Evolutionary conservation across 1,140 invertebrate species (phyloP).

Genomic region (Mycetomoellerius zeteki): DNA sequence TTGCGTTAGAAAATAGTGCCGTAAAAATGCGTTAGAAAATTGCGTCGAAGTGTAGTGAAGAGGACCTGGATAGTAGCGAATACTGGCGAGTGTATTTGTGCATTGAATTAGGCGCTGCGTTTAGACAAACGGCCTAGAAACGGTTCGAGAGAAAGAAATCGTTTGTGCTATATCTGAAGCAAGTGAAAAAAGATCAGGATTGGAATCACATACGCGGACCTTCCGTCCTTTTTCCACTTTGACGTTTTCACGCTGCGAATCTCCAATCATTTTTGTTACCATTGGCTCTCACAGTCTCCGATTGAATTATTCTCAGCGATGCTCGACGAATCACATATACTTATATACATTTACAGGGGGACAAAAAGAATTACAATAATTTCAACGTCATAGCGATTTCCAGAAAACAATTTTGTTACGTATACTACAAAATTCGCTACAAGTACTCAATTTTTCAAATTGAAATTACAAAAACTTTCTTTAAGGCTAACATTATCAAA

Average conservation of each 20-base stretch:
- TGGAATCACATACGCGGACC: neutral
- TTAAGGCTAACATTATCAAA: neutral
- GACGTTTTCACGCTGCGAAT: conserved; percentile 18
- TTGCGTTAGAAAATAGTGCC: conserved; percentile 36
- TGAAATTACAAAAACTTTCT: neutral
- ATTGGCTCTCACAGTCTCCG: conserved; percentile 1
- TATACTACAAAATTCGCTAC: neutral
- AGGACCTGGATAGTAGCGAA: conserved; percentile 4
- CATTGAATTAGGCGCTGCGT: conserved; percentile 49
- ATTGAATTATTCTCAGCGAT: conserved; percentile 21
- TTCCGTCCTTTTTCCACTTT: conserved; percentile 42
- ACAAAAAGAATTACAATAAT: neutral
- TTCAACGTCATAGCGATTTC: neutral
- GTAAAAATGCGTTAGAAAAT: conserved; percentile 19
- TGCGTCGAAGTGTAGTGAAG: conserved; percentile 43
- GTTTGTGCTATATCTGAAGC: conserved; percentile 37
- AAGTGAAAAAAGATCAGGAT: conserved; percentile 33
- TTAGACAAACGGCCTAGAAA: conserved; percentile 9
- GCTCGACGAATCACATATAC: conserved; percentile 24
- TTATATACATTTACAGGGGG: neutral
- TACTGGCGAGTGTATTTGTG: conserved; percentile 42
- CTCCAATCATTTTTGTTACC: conserved; percentile 14
- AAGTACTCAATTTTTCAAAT: neutral
- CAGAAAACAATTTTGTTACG: neutral
- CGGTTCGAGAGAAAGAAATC: neutral